A percentile compares a stretch with the other conserved stretches of the same genome.
Evolutionary conservation across 1,140 invertebrate genomes (phyloP).

Genomic region (Aphaenogaster ashmeadi): DNA sequence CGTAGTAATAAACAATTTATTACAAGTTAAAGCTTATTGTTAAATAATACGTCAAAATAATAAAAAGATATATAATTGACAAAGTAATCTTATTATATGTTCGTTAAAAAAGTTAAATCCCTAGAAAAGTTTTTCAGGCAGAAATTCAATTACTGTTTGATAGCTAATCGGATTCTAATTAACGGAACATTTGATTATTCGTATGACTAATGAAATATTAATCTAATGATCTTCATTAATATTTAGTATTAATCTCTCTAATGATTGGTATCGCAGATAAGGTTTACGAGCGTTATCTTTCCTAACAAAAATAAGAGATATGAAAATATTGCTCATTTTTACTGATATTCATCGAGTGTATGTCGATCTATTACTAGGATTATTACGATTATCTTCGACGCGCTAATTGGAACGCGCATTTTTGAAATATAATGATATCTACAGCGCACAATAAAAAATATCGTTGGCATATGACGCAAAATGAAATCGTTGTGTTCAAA

Average conservation of each 20-base stretch:
- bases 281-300: neutral
- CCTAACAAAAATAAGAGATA: neutral
- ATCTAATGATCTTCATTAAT: neutral
- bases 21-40: too few species aligned
- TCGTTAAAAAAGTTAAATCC: neutral
- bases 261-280: neutral
- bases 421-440: constrained; percentile 1
- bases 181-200: neutral
- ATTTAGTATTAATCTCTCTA: neutral
- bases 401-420: neutral
- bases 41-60: neutral
- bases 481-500: neutral
- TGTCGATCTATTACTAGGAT: neutral
- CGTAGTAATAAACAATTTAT: too few species aligned
- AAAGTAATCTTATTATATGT: neutral
- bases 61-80: neutral
- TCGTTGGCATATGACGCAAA: neutral
- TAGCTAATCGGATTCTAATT: neutral
- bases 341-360: neutral
- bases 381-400: neutral
- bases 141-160: neutral
- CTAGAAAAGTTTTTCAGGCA: neutral
- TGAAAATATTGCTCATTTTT: neutral
- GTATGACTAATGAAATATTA: neutral
- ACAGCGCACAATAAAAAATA: neutral